Evolutionary conservation across 37 sponge, comb jelly and placozoan genomes (phyloP).

Genomic region (Cliona cf. orientalis): DNA sequence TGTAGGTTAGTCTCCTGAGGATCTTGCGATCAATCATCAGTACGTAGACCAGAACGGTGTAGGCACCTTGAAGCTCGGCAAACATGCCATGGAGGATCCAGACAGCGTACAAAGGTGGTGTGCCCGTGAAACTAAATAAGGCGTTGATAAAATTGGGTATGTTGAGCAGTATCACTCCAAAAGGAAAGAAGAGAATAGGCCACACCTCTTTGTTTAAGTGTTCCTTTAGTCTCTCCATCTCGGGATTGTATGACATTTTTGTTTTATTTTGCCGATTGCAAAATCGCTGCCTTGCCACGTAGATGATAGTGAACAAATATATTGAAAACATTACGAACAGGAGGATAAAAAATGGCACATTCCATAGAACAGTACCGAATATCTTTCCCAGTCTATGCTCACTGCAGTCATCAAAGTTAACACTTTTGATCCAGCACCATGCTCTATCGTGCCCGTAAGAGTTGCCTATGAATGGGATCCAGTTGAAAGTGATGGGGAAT

Average conservation of each 20-base stretch:
- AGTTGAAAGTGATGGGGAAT: conserved; percentile 36
- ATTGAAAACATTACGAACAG: conserved; percentile 15
- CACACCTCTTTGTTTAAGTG: conserved; percentile 1
- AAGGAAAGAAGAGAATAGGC: conserved; percentile 38
- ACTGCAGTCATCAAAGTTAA: not conserved
- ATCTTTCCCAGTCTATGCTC: conserved; percentile 12
- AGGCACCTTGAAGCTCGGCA: conserved; percentile 36
- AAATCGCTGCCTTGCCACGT: no score
- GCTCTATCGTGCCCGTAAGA: conserved; percentile 71
- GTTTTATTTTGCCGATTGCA: no score
- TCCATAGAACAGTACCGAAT: conserved; percentile 43
- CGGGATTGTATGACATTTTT: not conserved
- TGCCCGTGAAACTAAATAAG: not conserved
- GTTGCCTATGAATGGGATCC: conserved; percentile 58
- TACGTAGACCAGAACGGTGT: conserved; percentile 37
- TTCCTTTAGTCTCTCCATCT: not conserved
- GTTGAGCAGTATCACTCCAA: conserved; percentile 41
- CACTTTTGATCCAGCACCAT: conserved; percentile 74
- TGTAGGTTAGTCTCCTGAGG: conserved; percentile 9
- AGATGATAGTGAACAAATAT: conserved; percentile 18
- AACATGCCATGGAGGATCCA: conserved; percentile 52
- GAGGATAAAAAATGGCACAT: conserved; percentile 46
- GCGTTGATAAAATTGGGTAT: conserved; percentile 52
- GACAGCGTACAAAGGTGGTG: conserved; percentile 17
- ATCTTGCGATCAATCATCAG: conserved; percentile 68